Base-by-base conservation (phyloP, 2,888 invertebrate species). In the Desoria tigrina region DNA sequence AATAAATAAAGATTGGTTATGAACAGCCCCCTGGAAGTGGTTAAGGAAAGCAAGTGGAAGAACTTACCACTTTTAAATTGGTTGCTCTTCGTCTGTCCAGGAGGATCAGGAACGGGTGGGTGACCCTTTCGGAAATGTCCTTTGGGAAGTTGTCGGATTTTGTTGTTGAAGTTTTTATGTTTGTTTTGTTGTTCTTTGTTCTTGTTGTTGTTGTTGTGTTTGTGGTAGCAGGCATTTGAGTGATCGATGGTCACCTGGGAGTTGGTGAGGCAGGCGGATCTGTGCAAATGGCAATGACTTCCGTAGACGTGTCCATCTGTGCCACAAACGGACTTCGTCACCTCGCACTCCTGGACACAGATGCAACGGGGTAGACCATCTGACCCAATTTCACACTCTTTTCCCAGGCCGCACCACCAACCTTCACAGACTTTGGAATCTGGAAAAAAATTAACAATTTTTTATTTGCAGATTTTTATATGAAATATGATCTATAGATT, bases 221-320 rank as follows among this genome's bases (percentile, higher is more conserved):
- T 66, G 62, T 65, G 81, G 66, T 83, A 78, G 77, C 85, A 85
- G 75, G 81, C 80, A 65, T 82, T 82, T 45, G 83, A 81, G 73
- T 84, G 81, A 77, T 84, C 84, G 65, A 85, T 83, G 58, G 83
- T 82, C 72, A 87, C 83, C 71, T 82, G 80, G 11, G 81, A 81
- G 32, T 82, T 82, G 37, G 82, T 80, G 53, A 84, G 79, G 78
- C 88, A 88, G 23, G 87, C 85, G 1, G 86, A 83, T 61, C 85
- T 81, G 77, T 87, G 87, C 37, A 88, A 81, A 76, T 87, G 86
- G 78, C 88, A 88, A 78, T 87, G 87, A 79, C 86, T 87, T 55
- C 84, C 83, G 78, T 88, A 88, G 64, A 86, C 82, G 75, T 83
- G 82, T 11, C 86, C 87, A 78, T 88, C 86, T 28, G 86, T 85